Evolutionary conservation across 2,888 invertebrate species (phyloP).

Genomic region (Ochlodes sylvanus): DNA sequence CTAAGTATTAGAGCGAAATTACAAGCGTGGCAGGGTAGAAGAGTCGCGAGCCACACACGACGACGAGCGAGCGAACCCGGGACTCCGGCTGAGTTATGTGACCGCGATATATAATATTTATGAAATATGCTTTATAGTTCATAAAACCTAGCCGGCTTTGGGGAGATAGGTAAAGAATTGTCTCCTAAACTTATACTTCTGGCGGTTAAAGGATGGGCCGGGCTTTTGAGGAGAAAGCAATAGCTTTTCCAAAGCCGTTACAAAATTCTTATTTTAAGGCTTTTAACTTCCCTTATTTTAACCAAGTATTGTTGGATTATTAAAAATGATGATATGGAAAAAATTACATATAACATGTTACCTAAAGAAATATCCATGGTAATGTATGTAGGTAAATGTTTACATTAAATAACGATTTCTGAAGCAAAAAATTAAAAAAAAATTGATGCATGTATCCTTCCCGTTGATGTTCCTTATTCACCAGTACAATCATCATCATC

Average conservation of each 20-base stretch:
- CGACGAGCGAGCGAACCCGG: constrained; percentile 77
- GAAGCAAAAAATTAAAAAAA: too few relatives aligned
- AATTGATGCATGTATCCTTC: too few relatives aligned
- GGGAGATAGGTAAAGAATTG: constrained; percentile 43
- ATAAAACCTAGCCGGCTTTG: constrained; percentile 55
- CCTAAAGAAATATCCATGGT: too few relatives aligned
- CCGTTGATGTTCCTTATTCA: too few relatives aligned
- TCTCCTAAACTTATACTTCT: constrained; percentile 42
- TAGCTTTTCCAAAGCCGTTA: constrained; percentile 19
- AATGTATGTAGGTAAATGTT: too few relatives aligned
- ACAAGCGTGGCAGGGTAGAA: constrained; percentile 63
- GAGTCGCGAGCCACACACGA: constrained; percentile 83
- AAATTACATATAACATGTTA: too few relatives aligned
- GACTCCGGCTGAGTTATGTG: constrained; percentile 75
- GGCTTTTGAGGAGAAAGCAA: constrained; percentile 10
- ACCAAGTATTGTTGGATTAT: background rate
- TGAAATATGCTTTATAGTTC: constrained; percentile 68
- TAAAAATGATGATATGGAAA: too few relatives aligned
- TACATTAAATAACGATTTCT: too few relatives aligned
- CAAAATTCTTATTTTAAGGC: background rate
- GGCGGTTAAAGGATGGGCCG: constrained; percentile 31
- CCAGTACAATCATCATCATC: too few relatives aligned
- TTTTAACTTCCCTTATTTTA: background rate
- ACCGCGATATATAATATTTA: constrained; percentile 76
- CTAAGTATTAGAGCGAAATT: constrained; percentile 56